Percentiles rank a stretch among this genome's conserved stretches.
phyloP scores from a whole-genome alignment of 2,888 invertebrate species.

The Hymenopus coronatus region DNA sequence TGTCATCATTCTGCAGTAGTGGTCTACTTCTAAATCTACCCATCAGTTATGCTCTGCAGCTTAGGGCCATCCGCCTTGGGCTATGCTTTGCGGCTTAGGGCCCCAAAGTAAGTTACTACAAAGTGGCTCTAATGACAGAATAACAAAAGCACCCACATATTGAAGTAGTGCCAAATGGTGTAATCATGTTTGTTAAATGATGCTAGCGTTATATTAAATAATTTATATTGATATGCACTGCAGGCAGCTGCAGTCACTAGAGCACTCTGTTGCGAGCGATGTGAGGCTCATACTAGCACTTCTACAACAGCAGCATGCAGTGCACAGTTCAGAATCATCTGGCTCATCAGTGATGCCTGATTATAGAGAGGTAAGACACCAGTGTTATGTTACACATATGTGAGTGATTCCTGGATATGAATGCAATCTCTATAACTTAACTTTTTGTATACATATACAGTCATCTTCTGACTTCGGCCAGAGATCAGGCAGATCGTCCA shows the following conservation, averaged over 20 bases:
- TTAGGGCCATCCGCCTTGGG: too few species aligned
- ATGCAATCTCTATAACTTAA: background rate
- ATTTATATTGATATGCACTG: background rate
- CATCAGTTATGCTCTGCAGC: too few species aligned
- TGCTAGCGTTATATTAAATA: background rate
- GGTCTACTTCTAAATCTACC: too few species aligned
- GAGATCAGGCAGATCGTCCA: conserved; percentile 27
- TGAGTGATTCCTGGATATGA: background rate
- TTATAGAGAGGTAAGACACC: conserved; percentile 32
- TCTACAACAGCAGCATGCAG: conserved; percentile 52
- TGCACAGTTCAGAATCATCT: conserved; percentile 32
- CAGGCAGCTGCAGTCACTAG: conserved; percentile 62
- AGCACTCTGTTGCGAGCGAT: conserved; percentile 70
- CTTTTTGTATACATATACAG: conserved; percentile 4
- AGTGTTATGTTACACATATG: background rate
- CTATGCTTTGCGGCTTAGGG: too few species aligned
- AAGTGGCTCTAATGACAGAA: too few species aligned
- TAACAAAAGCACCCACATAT: too few species aligned
- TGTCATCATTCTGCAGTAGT: too few species aligned
- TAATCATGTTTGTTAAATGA: too few species aligned
- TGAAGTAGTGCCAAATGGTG: too few species aligned
- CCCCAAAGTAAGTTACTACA: too few species aligned
- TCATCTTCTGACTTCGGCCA: conserved; percentile 31
- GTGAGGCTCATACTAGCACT: conserved; percentile 69
- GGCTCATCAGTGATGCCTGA: conserved; percentile 35